phyloP scores from a whole-genome alignment of 2,113 vertebrate species.

The Lontra canadensis region DNA sequence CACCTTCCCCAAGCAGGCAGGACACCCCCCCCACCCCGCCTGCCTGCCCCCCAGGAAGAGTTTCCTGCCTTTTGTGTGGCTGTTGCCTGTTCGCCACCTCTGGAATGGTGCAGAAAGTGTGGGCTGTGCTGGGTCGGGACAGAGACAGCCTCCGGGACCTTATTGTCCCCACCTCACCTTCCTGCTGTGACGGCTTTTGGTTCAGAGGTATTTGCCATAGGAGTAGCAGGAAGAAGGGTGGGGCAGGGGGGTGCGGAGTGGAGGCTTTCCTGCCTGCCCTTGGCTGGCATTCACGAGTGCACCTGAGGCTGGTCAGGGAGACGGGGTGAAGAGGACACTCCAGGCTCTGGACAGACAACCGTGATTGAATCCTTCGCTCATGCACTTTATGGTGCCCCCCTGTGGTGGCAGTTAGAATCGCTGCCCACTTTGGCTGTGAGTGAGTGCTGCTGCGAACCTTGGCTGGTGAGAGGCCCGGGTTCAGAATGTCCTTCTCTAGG shows the following conservation, averaged over 20 bases:
- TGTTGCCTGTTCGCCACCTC: background rate
- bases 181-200: background rate
- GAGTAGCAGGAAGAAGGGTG: background rate
- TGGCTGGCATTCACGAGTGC: background rate
- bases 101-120: background rate
- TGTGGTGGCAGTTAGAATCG: background rate
- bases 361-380: slow-evolving; percentile 26
- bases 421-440: background rate
- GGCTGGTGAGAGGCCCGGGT: background rate
- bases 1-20: background rate
- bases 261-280: background rate
- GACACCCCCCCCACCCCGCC: too few relatives aligned
- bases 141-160: background rate
- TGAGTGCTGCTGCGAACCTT: background rate
- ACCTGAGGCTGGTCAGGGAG: background rate
- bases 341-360: rapidly evolving
- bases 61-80: background rate
- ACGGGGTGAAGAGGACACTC: background rate
- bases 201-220: background rate
- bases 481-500: background rate
- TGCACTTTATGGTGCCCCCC: slow-evolving; percentile 38
- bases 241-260: rapidly evolving
- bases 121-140: background rate
- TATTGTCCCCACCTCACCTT: background rate
- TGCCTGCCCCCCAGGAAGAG: background rate